Evolutionary conservation across 2,113 vertebrate species (phyloP), one percentile per base, ranked within the genome.

Genomic region (Pollachius pollachius): DNA sequence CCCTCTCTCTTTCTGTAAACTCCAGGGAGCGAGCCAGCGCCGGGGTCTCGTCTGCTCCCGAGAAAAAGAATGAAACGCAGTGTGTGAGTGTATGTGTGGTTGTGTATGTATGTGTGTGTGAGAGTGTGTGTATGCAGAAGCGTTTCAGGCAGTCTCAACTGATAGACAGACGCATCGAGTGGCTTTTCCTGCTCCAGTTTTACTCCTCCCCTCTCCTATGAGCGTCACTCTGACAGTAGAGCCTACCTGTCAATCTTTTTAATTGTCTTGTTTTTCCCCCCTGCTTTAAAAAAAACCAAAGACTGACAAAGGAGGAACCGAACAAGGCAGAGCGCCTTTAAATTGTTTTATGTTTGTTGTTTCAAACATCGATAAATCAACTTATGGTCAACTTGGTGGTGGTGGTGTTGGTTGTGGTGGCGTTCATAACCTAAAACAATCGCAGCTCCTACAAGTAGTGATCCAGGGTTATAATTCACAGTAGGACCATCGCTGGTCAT

Each of bases 111-210:
- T 34, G 30, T 34, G 30, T 34, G 30, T 27, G 27, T 27, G 27
- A 3, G 27, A 3, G 27, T 27, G 27, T 34, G 92, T 94, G 94
- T 88, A 95, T 95, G 95, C 94, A 94, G 93, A 93, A 94, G 95
- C 93, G 30, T 34, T 91, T 93, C 95, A 96, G 95, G 94, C 95
- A 95, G 94, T 86, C 94, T 96, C 94, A 95, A 95, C 94, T 95
- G 94, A 95, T 95, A 94, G 94, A 96, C 95, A 95, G 95, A 96
- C 94, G 93, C 94, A 95, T 96, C 94, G 95, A 96, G 93, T 94
- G 89, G 94, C 94, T 91, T 93, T 94, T 94, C 94, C 95, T 94
- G 95, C 94, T 94, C 93, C 93, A 91, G 93, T 93, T 48, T 96
- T 95, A 95, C 94, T 94, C 94, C 94, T 94, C 94, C 93, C 94